Conservation (phyloP, 64 coral and sea anemone species). For the Stylophora pistillata region DNA sequence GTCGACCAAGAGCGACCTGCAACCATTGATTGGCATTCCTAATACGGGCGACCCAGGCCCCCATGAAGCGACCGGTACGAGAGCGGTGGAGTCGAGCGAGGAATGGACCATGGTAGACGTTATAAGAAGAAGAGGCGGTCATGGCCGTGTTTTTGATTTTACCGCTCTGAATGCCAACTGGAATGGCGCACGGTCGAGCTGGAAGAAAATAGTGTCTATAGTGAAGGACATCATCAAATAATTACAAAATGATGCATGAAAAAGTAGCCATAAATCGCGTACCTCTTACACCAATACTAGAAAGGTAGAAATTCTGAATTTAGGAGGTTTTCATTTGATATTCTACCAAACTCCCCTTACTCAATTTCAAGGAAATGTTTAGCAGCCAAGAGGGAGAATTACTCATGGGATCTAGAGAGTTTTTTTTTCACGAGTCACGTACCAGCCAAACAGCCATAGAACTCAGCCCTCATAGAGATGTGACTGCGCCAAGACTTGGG, state of each 20-base stretch:
- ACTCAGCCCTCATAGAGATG: constrained; percentile 59
- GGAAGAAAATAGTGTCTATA: background rate
- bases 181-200: constrained; percentile 63
- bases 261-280: too few relatives aligned
- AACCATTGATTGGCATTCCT: constrained; percentile 76
- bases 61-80: constrained; percentile 42
- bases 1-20: constrained; percentile 56
- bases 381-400: too few relatives aligned
- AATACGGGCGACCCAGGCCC: constrained; percentile 70
- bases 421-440: background rate
- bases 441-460: constrained; percentile 69
- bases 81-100: constrained; percentile 68
- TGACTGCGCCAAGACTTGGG: constrained; percentile 50
- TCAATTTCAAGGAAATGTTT: too few relatives aligned
- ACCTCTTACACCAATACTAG: too few relatives aligned
- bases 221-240: too few relatives aligned
- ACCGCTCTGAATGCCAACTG: constrained; percentile 72
- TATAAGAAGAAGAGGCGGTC: constrained; percentile 77
- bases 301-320: too few relatives aligned
- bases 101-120: constrained; percentile 33
- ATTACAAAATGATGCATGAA: too few relatives aligned
- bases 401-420: too few relatives aligned
- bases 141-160: constrained; percentile 71
- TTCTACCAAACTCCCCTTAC: too few relatives aligned
- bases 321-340: background rate